Conservation (phyloP, 1,140 invertebrate genomes). For the Melanaphis sacchari region DNA sequence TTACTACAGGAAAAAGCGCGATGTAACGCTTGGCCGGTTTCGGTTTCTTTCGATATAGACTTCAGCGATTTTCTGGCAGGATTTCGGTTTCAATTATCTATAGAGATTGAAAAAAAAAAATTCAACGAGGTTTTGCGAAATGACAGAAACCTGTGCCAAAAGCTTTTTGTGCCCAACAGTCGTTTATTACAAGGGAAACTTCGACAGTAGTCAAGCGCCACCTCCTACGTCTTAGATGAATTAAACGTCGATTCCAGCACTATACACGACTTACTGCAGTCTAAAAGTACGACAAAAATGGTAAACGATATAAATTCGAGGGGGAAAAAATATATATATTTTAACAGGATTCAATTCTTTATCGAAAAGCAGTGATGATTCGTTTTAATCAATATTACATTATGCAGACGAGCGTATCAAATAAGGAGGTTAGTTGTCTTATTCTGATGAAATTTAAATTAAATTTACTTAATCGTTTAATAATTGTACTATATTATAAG, state of each 20-base stretch:
- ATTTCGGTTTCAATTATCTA: slow-evolving; percentile 52
- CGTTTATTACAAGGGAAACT: slow-evolving; percentile 38
- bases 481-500: not conserved
- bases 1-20: slow-evolving; percentile 43
- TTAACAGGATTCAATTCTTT: not conserved
- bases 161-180: slow-evolving; percentile 46
- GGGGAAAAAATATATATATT: not conserved
- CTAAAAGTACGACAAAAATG: not conserved
- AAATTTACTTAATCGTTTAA: too few species aligned
- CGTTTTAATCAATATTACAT: not conserved
- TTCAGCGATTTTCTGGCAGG: slow-evolving; percentile 40
- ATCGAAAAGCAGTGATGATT: not conserved
- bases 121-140: slow-evolving; percentile 7
- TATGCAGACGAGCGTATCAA: not conserved
- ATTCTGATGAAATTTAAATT: not conserved
- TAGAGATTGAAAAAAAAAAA: slow-evolving; percentile 43
- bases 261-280: not conserved
- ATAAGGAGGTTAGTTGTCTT: not conserved
- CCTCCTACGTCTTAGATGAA: not conserved
- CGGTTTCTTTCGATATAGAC: not conserved
- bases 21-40: slow-evolving; percentile 48
- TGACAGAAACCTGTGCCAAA: slow-evolving; percentile 52
- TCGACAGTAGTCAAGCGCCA: not conserved
- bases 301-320: not conserved
- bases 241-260: slow-evolving; percentile 32